Evolutionary conservation across 1,140 invertebrate genomes (phyloP), one percentile per base, ranked within the genome.

Genomic region (Tachypleus tridentatus): DNA sequence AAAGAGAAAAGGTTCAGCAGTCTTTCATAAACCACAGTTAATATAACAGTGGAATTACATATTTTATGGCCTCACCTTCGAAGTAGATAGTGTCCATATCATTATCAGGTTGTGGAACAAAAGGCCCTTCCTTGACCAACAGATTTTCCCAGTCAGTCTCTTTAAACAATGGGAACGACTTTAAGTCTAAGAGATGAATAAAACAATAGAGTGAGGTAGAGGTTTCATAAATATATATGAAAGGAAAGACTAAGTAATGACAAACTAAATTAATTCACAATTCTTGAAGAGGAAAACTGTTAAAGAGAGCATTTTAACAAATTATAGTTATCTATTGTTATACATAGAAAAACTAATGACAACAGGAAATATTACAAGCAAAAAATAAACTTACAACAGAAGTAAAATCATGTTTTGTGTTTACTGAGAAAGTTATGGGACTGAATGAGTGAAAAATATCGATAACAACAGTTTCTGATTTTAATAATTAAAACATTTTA

Each of bases 31-130:
- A 64, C 56, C 47, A 50, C 5, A 58, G 54, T 65, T 52, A 65
- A 63, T 51, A 70, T 59, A 64, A 67, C 47, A 61, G 57, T 70
- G 10, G 63, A 58, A 61, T 5, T 51, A 50, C n/a, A 58, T 9
- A n/a, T 51, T 4, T 62, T 3, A 59, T 11, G 58, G 6, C 54
- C 57, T 74, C 73, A 88, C 87, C 84, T 82, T 93, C 87, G 81
- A 97, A 97, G 76, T 97, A 97, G 56, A 85, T 87, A 3, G 93
- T 97, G 78, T 97, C 93, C 61, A 86, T 87, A 57, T 88, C 83
- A 81, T 92, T 86, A 72, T 91, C 88, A 1, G 92, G 92, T 64
- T 87, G 82, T 6, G 94, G 94, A 47, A 94, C 80, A 80, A 96
- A 98, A 0, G 93, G 91, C 4, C 92, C 86, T 58, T 80, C 78